Conservation (phyloP, 2,888 invertebrate genomes). For the Steinernema hermaphroditum region DNA sequence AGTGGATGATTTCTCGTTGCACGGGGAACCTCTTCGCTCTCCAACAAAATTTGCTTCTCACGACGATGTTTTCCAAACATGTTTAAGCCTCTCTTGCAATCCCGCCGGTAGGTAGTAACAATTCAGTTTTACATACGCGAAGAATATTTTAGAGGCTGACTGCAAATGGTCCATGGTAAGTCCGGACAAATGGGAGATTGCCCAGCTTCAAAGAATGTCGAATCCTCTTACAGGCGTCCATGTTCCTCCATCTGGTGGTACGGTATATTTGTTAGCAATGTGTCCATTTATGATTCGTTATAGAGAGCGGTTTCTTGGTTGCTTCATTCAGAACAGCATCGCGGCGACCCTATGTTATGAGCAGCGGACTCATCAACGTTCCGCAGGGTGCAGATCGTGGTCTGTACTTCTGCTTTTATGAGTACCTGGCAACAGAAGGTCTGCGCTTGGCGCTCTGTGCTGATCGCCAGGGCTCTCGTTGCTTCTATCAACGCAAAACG, state of each 20-base stretch:
- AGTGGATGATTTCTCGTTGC: not conserved
- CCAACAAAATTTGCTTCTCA: not conserved
- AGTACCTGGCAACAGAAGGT: constrained; percentile 50
- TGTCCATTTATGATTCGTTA: constrained; percentile 45
- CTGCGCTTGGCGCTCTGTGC: constrained; percentile 51
- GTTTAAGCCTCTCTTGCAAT: constrained; percentile 47
- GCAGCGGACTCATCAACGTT: constrained; percentile 8
- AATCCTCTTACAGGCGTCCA: constrained; percentile 42
- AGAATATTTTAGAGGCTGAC: constrained; percentile 41
- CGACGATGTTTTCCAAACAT: constrained; percentile 16
- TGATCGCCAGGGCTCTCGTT: constrained; percentile 47
- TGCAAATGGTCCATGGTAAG: constrained; percentile 58
- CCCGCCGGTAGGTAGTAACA: constrained; percentile 43
- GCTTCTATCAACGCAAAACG: constrained; percentile 52
- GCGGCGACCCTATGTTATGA: constrained; percentile 2
- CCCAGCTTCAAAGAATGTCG: constrained; percentile 47
- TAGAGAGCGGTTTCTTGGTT: constrained; percentile 37
- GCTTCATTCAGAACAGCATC: constrained; percentile 6
- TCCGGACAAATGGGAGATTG: constrained; percentile 57
- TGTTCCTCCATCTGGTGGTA: constrained; percentile 34
- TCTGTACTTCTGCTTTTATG: constrained; percentile 57
- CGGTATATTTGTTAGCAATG: not conserved
- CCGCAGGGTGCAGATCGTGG: constrained; percentile 29
- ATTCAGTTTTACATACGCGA: not conserved
- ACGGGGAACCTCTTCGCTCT: not conserved